Evolutionary conservation across 2,888 invertebrate genomes (phyloP), one percentile per base, ranked within the genome.

Genomic region (Drosophila maculinotata): DNA sequence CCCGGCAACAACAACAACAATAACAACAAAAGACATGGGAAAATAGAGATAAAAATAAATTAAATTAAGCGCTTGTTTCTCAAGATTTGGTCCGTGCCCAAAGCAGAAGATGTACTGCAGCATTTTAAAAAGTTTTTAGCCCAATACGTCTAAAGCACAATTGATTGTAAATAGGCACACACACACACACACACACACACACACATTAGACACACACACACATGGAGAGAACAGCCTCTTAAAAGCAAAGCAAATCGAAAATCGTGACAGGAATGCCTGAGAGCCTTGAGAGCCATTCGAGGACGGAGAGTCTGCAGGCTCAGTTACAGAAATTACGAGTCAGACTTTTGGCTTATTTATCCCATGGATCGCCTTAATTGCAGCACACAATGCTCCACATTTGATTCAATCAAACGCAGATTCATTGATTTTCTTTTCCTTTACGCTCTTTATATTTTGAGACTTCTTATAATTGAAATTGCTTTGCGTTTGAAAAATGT

Each of bases 41-140:
- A 79, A 76, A 77, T 77, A 60, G 67, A 56, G 63, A 49, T 26
- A 70, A 79, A 80, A 83, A 72, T 83, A 83, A 85, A 83, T 83
- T 79, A 85, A 83, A 83, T 83, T 78, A 85, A 85, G 84, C 84
- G 76, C 71, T 71, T 79, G 68, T 79, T 76, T 79, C 78, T 64
- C 76, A 81, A 74, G 81, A 83, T 81, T 73, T 52, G 44, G 52
- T 35, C 26, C 35, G 20, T 51, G 54, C 28, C 41, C 20, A 20
- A 48, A 45, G 42, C 64, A 42, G 10, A 63, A 71, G 62, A 70
- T 73, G 78, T 64, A 76, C 70, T 62, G 51, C 56, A 59, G 78
- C 69, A 69, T 81, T 83, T 84, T 78, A 67, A 64, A 81, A 84
- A 74, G 64, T 71, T 74, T 69, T 62, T 68, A 64, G 79, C 56